These are phyloP conservation scores for Xylocopa sonorina DNA, from an alignment of 1,140 invertebrate genomes.

Conservation along the genomic window DNA sequence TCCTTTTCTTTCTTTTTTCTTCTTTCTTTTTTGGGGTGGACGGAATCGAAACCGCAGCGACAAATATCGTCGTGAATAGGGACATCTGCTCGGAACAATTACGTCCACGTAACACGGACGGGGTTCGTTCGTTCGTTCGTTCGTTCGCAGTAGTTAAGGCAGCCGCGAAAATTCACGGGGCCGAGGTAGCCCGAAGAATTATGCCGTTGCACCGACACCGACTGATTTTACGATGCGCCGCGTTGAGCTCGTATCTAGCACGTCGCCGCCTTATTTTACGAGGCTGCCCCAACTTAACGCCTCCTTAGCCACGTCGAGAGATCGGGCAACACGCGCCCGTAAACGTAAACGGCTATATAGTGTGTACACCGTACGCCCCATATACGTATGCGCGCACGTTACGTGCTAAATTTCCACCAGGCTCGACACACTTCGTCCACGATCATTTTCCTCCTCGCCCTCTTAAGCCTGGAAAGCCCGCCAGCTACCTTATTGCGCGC, in stretches of 20 bases:
- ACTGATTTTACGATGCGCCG: constrained; percentile 60
- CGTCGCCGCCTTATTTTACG: constrained; percentile 67
- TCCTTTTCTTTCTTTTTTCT: too few species aligned
- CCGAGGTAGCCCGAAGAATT: constrained; percentile 42
- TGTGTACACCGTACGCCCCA: too few species aligned
- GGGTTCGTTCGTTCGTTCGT: background rate
- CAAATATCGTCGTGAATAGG: background rate
- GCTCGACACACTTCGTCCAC: background rate
- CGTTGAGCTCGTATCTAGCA: constrained; percentile 60
- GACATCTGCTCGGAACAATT: constrained; percentile 45
- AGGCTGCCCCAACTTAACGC: constrained; percentile 64
- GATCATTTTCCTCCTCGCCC: constrained; percentile 8
- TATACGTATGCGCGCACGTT: too few species aligned
- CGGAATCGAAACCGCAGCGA: background rate
- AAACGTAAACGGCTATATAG: constrained; percentile 26
- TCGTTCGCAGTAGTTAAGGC: constrained; percentile 1
- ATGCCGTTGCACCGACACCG: constrained; percentile 50
- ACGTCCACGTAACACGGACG: constrained; percentile 5
- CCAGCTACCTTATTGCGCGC: constrained; percentile 17
- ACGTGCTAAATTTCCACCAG: constrained; percentile 25
- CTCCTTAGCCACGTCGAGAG: constrained; percentile 60
- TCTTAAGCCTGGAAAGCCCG: constrained; percentile 3
- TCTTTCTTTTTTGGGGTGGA: too few species aligned
- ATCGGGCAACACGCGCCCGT: constrained; percentile 48
- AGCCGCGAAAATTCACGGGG: constrained; percentile 42